Percentiles rank a stretch among this genome's conserved stretches.
These are phyloP conservation scores for Rotaria sp. DNA, from an alignment of 2,888 invertebrate species.

Conservation along the genomic window DNA sequence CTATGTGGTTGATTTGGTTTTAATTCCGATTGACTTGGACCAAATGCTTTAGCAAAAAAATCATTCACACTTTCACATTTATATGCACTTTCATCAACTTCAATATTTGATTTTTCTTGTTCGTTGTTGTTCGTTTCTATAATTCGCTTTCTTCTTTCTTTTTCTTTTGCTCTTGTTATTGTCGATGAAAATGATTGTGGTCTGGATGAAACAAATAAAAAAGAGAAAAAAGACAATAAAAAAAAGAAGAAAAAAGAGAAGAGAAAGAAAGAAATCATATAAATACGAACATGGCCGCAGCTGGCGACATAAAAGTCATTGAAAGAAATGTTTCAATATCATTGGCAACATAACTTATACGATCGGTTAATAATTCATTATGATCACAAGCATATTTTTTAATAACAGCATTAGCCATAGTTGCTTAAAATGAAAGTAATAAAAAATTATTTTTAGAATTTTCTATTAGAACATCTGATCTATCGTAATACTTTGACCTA, in stretches of 20 bases:
- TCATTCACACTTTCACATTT: not conserved
- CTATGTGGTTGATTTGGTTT: conserved; percentile 3
- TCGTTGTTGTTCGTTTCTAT: not conserved
- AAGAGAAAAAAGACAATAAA: not conserved
- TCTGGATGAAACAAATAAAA: not conserved
- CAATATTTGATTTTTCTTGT: not conserved
- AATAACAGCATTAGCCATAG: not conserved
- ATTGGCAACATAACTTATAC: not conserved
- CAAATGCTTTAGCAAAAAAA: not conserved
- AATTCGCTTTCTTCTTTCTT: not conserved
- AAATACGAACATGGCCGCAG: not conserved
- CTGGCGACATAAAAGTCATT: not conserved
- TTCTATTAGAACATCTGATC: not conserved
- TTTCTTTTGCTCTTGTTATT: not conserved
- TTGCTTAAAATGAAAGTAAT: not conserved
- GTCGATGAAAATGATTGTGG: not conserved
- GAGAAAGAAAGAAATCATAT: not conserved
- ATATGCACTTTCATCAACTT: not conserved
- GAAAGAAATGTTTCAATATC: not conserved
- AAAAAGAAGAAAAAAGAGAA: not conserved
- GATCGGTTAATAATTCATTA: not conserved
- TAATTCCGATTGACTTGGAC: not conserved
- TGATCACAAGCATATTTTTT: not conserved
- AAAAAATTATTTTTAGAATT: not conserved
- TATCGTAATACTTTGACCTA: too few relatives aligned